Base-by-base conservation (phyloP, 1,140 invertebrate species). In the Hermatobates lingyangjiaoensis region DNA sequence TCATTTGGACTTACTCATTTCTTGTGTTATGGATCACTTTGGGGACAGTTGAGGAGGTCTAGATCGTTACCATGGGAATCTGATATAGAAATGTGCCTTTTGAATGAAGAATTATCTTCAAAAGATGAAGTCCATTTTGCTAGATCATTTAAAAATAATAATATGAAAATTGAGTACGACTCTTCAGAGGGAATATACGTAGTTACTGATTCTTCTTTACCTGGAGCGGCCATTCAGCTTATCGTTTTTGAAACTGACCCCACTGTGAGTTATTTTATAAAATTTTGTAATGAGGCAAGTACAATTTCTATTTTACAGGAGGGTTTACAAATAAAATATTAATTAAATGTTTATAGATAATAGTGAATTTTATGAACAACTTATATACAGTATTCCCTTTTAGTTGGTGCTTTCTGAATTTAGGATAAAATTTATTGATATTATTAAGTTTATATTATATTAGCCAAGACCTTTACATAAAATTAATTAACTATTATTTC, bases 11-110 rank as follows among this genome's bases (percentile, higher is more conserved):
- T 71, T 1, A 60, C 62, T 4, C 66, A 73, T 58, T 71, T 69
- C 52, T 56, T 74, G 1, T 74, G 72, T 57, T 74, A 71, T 56
- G 68, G 69, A 24, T 66, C 66, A n/a, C 62, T 74, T 4, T 74
- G 71, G 71, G 70, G 69, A n/a, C 66, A 67, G 14, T 58, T 74
- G 12, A 62, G 69, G 52, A 48, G 61, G 23, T 64, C 65, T 20
- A 58, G 61, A 12, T 62, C 67, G 34, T 58, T 72, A 3, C 68
- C 69, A 0, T 74, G 71, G 71, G 67, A 71, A 52, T 58, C 60
- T 20, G 62, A 67, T 55, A 59, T 71, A 3, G 68, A 73, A 50
- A 56, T 73, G 4, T 74, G 72, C 59, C 57, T 68, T 1, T 54
- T 69, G 1, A 68, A 68, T 56, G 63, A 68, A 54, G 65, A 70